phyloP scores from a whole-genome alignment of 2,888 invertebrate species.

The Thereva unica region DNA sequence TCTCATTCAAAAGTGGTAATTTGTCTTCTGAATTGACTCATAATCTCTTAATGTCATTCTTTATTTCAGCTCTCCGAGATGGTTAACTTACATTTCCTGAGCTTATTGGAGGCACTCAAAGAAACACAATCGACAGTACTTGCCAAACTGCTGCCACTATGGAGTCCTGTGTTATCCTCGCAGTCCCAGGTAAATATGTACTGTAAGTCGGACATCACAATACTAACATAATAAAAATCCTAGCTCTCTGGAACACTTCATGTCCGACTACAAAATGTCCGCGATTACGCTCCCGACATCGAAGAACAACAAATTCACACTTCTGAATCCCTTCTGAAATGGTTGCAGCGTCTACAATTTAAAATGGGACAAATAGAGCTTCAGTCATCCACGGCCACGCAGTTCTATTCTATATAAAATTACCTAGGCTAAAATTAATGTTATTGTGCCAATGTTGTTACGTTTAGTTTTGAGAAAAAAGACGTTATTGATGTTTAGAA shows the following conservation, averaged over 20 bases:
- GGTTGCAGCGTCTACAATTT: constrained; percentile 91
- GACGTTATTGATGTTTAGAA: not conserved
- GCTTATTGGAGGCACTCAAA: constrained; percentile 89
- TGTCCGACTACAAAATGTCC: constrained; percentile 83
- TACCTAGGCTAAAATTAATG: not conserved
- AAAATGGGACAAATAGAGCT: constrained; percentile 98
- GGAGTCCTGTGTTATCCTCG: constrained; percentile 95
- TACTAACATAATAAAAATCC: constrained; percentile 23
- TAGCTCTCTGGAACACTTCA: constrained; percentile 89
- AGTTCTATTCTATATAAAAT: constrained; percentile 78
- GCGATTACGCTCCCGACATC: constrained; percentile 72
- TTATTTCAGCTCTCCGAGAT: constrained; percentile 88
- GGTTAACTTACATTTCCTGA: constrained; percentile 95
- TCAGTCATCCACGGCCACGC: constrained; percentile 88
- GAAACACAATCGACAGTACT: constrained; percentile 94
- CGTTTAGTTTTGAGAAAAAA: not conserved
- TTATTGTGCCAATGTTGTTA: not conserved
- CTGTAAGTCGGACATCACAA: constrained; percentile 30
- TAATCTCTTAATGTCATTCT: constrained; percentile 1
- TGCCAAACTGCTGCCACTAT: constrained; percentile 88
- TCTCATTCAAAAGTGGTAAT: constrained; percentile 85
- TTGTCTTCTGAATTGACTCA: not conserved
- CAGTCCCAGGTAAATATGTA: constrained; percentile 71
- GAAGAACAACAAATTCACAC: constrained; percentile 55
- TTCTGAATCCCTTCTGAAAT: constrained; percentile 68